phyloP scores from a whole-genome alignment of 2,113 vertebrate species.

The Orientallactaga bullata region DNA sequence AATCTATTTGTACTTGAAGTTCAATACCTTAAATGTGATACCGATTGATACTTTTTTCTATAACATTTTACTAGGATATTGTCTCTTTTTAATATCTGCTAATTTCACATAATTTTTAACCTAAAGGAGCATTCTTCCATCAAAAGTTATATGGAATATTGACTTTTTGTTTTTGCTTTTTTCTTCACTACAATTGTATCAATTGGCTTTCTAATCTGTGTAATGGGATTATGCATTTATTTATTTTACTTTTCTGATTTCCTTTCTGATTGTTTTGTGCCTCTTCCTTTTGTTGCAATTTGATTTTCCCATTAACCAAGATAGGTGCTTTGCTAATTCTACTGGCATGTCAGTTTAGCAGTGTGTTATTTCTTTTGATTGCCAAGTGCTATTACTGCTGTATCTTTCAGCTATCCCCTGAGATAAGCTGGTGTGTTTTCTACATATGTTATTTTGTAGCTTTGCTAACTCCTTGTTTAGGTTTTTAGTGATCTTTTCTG shows the following conservation, averaged over 20 bases:
- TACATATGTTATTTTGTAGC: neutral
- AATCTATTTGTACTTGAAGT: neutral
- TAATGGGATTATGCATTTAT: no score
- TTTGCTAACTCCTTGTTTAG: neutral
- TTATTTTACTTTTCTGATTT: no score
- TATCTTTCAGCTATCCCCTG: neutral
- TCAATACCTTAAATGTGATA: neutral
- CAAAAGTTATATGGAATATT: neutral
- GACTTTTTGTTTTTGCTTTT: neutral
- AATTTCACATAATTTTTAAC: neutral
- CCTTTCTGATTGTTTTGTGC: no score
- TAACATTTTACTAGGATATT: slow-evolving; percentile 2
- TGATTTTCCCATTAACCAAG: no score
- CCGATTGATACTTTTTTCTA: neutral
- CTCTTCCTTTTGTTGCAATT: no score
- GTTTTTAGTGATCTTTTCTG: neutral
- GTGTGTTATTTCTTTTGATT: neutral
- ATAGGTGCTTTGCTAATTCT: no score
- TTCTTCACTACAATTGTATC: neutral
- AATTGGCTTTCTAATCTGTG: neutral
- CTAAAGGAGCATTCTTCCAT: neutral
- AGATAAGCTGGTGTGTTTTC: neutral
- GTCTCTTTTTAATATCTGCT: neutral
- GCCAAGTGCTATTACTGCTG: neutral
- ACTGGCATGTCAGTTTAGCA: no score